Conservation (phyloP, 2,888 invertebrate species). For the Nudaria mundana region DNA sequence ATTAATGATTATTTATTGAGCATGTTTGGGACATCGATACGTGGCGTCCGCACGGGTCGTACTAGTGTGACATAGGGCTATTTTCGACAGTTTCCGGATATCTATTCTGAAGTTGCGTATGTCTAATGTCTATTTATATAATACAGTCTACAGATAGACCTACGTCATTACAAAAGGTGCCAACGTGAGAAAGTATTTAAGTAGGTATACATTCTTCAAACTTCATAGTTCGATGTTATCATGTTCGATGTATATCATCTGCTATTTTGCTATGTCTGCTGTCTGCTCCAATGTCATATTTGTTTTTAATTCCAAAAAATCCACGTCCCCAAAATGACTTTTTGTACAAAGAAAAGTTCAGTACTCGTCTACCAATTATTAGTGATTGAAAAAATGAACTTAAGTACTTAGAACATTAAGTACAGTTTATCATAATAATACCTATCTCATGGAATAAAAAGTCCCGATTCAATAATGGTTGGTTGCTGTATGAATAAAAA, state of each 20-base stretch:
- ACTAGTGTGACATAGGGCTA: conserved; percentile 43
- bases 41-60: conserved; percentile 42
- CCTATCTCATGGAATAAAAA: no score
- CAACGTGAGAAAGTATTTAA: conserved; percentile 45
- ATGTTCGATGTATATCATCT: no score
- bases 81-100: conserved; percentile 67
- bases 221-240: no score
- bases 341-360: no score
- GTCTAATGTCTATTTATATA: conserved; percentile 11
- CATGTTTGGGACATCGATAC: conserved; percentile 56
- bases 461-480: no score
- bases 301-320: not conserved
- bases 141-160: conserved; percentile 46
- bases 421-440: no score
- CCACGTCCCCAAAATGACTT: no score
- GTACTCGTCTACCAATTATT: no score
- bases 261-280: conserved; percentile 21
- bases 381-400: no score
- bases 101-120: conserved; percentile 41
- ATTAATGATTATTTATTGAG: conserved; percentile 68
- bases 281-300: conserved; percentile 5
- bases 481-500: no score
- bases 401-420: no score
- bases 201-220: no score
- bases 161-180: conserved; percentile 57